Evolutionary conservation across 1,140 invertebrate species (phyloP), one percentile per base, ranked within the genome.

Genomic region (Cydia amplana): DNA sequence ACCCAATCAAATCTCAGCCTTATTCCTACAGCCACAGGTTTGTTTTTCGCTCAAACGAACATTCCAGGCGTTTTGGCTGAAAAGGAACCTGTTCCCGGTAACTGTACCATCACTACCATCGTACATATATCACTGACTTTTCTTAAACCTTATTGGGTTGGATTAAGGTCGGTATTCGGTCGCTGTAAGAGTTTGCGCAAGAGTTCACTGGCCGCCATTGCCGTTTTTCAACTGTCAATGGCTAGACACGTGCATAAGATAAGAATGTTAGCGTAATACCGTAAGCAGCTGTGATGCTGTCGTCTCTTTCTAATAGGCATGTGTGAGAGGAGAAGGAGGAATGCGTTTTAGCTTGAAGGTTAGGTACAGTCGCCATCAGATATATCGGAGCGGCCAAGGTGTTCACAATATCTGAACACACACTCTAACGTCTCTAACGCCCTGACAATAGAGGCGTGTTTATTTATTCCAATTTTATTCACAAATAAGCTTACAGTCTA

Each of bases 151-250:
- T 60, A 23, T 60, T 60, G 2, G 7, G 10, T 23, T 3, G 7
- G 7, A 7, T 60, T 60, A 60, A 60, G 55, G 55, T 51, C 16
- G 16, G 23, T 6, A 7, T 20, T n/a, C 1, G 4, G 5, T 23
- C 20, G 36, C 7, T n/a, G n/a, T 51, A 23, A 18, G 9, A 23
- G 0, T 60, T 36, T 36, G 36, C 36, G 4, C 65, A 36, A 36
- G 32, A 36, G 65, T 70, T 70, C 65, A 70, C n/a, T 40, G 65
- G 5, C 65, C 64, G 16, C 28, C 28, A 70, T 36, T 60, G 16
- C 65, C 20, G 65, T 70, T 70, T 40, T 70, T n/a, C 64, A 65
- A 70, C 65, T 70, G 65, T 70, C 36, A 36, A 70, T 70, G 65
- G 36, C 43, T 70, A 60, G 20, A 60, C 55, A 23, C 55, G 55